Evolutionary conservation across 2,888 invertebrate species (phyloP).

Genomic region (Diadromus collaris): DNA sequence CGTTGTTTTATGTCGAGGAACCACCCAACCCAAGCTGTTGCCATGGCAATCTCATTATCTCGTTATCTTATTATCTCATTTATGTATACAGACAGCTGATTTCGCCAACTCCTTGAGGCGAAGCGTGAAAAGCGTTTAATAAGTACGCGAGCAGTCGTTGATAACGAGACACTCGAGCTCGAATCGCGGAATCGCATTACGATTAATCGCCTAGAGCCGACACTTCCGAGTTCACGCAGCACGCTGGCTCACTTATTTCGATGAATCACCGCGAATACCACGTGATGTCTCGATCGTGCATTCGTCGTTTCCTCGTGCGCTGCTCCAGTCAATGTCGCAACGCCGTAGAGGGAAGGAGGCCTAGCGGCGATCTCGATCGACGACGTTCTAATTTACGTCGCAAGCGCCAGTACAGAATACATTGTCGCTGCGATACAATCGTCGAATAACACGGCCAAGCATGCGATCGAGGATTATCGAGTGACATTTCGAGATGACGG

Average conservation of each 20-base stretch:
- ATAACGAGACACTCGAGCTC: not conserved
- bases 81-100: not conserved
- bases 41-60: conserved; percentile 20
- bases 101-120: not conserved
- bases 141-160: not conserved
- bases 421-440: not conserved
- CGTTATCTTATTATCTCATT: not conserved
- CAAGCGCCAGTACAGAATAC: not conserved
- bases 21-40: not conserved
- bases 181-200: not conserved
- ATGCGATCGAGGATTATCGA: conserved; percentile 26
- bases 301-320: conserved; percentile 25
- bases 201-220: not conserved
- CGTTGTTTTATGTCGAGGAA: no score
- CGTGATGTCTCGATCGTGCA: conserved; percentile 18
- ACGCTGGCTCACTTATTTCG: conserved; percentile 16
- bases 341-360: conserved; percentile 23
- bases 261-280: conserved; percentile 44
- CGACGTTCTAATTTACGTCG: conserved; percentile 3
- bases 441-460: conserved; percentile 4
- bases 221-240: conserved; percentile 7
- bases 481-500: conserved; percentile 59
- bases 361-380: not conserved
- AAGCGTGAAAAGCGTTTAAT: not conserved
- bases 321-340: conserved; percentile 41